phyloP scores from a whole-genome alignment of 2,113 vertebrate genomes.

The Campylomormyrus tamandua region DNA sequence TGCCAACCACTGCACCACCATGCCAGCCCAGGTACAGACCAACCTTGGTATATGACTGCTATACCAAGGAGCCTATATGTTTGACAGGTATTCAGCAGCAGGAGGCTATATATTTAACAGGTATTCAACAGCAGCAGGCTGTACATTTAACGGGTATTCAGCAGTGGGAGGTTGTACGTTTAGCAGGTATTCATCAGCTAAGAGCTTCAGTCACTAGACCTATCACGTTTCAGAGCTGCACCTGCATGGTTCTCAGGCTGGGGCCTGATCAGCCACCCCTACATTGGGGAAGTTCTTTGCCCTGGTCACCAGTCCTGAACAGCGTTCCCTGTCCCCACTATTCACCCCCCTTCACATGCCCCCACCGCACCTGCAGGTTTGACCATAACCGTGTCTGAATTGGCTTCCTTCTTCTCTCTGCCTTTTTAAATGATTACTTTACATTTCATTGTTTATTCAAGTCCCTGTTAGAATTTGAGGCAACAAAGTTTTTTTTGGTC shows the following conservation, averaged over 20 bases:
- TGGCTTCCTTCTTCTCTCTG: neutral
- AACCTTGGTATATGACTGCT: neutral
- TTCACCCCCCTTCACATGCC: neutral
- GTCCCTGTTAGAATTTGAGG: neutral
- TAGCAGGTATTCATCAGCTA: neutral
- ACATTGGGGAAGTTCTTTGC: neutral
- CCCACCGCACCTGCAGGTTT: neutral
- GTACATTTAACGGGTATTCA: too few species aligned
- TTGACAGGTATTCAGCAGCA: neutral
- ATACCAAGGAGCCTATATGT: neutral
- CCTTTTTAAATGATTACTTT: neutral
- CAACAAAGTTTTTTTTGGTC: neutral
- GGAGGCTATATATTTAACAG: neutral
- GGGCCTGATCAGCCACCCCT: neutral
- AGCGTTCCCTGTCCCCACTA: neutral
- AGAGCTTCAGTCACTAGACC: neutral
- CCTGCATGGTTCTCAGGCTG: conserved; percentile 39
- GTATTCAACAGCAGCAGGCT: neutral
- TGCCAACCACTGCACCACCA: neutral
- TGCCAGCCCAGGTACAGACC: neutral
- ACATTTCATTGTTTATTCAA: neutral
- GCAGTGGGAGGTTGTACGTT: too few species aligned
- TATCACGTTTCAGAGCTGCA: conserved; percentile 33
- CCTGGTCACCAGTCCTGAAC: neutral
- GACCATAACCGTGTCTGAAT: neutral